Percentiles rank a stretch among this genome's conserved stretches.
Conservation (phyloP, 2,113 vertebrate genomes). For the Conger conger region DNA sequence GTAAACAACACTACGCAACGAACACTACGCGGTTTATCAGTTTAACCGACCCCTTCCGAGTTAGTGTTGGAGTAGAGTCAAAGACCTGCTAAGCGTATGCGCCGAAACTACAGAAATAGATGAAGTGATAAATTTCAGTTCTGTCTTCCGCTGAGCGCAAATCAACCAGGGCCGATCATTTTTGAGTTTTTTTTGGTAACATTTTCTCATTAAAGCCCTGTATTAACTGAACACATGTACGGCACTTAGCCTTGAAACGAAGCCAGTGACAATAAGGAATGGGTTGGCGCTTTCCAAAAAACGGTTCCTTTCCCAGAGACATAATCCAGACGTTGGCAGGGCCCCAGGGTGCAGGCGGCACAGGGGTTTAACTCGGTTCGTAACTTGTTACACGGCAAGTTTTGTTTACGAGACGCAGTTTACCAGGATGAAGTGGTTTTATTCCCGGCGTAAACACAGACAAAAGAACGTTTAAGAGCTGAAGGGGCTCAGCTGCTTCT, state of each 20-base stretch:
- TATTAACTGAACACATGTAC: conserved; percentile 3
- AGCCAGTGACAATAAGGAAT: background rate
- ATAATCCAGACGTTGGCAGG: background rate
- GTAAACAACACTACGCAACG: too few relatives aligned
- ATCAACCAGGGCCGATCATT: conserved; percentile 44
- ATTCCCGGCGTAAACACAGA: background rate
- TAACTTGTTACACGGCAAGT: background rate
- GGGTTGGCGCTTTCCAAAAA: conserved; percentile 10
- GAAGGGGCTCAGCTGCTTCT: background rate
- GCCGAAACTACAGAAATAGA: background rate
- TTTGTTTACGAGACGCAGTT: background rate
- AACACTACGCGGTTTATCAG: too few relatives aligned
- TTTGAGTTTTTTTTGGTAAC: background rate
- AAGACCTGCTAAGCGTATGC: background rate
- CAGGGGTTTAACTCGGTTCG: background rate
- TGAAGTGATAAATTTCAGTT: background rate
- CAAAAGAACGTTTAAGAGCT: background rate
- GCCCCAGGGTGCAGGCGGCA: conserved; percentile 1
- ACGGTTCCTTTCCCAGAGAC: background rate
- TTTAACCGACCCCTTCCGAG: too few relatives aligned
- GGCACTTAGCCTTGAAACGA: background rate
- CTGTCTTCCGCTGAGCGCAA: background rate
- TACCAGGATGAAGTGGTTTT: background rate
- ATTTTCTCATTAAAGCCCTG: conserved; percentile 39
- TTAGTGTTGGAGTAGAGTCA: background rate